Evolutionary conservation across 1,140 invertebrate species (phyloP), one percentile per base, ranked within the genome.

Genomic region (Steinernema feltiae): DNA sequence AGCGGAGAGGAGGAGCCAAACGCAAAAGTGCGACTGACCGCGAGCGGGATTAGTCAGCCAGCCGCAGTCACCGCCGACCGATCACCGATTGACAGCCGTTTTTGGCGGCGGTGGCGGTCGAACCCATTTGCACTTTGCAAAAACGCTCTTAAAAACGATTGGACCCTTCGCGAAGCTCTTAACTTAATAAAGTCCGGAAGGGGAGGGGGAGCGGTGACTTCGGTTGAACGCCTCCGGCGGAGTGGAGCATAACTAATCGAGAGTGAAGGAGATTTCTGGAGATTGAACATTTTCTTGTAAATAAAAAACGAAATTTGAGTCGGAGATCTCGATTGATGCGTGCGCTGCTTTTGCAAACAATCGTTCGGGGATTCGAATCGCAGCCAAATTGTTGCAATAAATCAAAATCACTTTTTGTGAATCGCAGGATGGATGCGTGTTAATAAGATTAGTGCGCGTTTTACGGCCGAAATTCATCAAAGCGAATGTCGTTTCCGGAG

Each of bases 111-210:
- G 18, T 3, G 35, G 18, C 35, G 35, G 18, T 7, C 7, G 35
- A 41, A 41, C 35, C 35, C 53, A 27, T 63, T 63, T 63, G 53
- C 53, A 63, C 53, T 63, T 63, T 63, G 53, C 53, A 27, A 63
- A n/a, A 27, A 12, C 7, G 24, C 35, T 41, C 35, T 41, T 41
- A 18, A 41, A 18, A 18, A 18, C 35, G 35, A 41, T 41, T 41
- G 35, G 24, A 27, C 12, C 53, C 53, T 15, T 21, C 24, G 7
- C 53, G 7, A 21, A 63, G 12, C 15, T 7, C 15, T 27, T 63
- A 63, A 63, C 24, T 15, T 21, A 63, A 63, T 63, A 63, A 27
- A 15, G 24, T 3, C 53, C 53, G 3, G n/a, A n/a, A 12, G 53
- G 24, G 53, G 53, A 41, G 35, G 7, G 7, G 35, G 35, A 41